Conservation (phyloP, 2,797 vertebrate genomes). For the Notolabrus celidotus region DNA sequence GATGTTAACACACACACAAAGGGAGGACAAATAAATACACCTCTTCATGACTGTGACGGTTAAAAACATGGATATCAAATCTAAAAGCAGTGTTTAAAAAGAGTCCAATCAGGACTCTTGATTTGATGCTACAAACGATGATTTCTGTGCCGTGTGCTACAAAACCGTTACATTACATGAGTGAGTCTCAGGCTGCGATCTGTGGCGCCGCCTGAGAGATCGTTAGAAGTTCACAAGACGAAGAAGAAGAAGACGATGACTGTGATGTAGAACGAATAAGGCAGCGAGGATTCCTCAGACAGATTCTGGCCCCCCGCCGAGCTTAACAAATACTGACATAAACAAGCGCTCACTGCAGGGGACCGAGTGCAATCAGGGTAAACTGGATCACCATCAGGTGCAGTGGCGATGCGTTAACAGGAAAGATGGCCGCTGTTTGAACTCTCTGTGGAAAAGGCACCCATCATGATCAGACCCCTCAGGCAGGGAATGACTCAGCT, state of each 20-base stretch:
- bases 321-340: constrained; percentile 10
- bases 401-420: not conserved
- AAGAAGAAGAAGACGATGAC: constrained; percentile 1
- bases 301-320: constrained; percentile 10
- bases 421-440: not conserved
- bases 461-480: not conserved
- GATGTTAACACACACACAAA: constrained; percentile 13
- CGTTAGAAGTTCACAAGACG: constrained; percentile 10
- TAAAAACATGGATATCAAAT: constrained; percentile 9
- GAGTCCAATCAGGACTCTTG: not conserved
- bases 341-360: constrained; percentile 18
- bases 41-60: not conserved
- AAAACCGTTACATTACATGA: constrained; percentile 3
- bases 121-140: not conserved
- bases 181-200: not conserved
- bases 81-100: constrained; percentile 25
- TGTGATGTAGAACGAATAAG: constrained; percentile 57
- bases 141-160: not conserved
- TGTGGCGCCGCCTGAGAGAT: constrained; percentile 13
- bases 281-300: constrained; percentile 49
- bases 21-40: constrained; percentile 43
- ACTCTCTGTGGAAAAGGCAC: constrained; percentile 24
- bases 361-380: constrained; percentile 46
- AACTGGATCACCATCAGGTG: constrained; percentile 14
- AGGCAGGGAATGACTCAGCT: constrained; percentile 13